Evolutionary conservation across 2,113 vertebrate species (phyloP).

Genomic region (Piprites chloris): DNA sequence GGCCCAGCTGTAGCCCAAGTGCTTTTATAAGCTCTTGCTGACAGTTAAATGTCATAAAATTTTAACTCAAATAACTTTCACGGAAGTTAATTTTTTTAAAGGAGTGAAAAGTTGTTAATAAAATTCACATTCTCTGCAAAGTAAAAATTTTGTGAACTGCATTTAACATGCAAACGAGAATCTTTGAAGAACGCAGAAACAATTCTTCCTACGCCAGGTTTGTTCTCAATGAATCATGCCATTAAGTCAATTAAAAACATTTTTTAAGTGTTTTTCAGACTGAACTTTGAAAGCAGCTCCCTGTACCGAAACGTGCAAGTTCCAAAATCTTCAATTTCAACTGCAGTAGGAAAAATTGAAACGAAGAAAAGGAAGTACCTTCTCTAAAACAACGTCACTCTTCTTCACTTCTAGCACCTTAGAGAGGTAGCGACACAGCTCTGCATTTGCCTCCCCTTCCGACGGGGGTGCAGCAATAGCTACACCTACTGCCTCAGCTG

Average conservation of each 20-base stretch:
- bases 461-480: constrained; percentile 88
- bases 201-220: background rate
- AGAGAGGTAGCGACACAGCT: constrained; percentile 86
- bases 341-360: background rate
- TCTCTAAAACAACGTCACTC: constrained; percentile 84
- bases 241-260: background rate
- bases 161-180: background rate
- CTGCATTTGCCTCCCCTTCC: constrained; percentile 90
- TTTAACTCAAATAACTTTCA: background rate
- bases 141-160: background rate
- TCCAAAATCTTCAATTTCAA: background rate
- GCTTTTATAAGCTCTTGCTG: background rate
- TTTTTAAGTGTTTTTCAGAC: background rate
- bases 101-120: background rate
- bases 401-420: constrained; percentile 86
- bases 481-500: constrained; percentile 80
- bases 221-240: background rate
- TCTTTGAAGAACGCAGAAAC: background rate
- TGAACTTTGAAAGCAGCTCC: background rate
- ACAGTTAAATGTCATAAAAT: background rate
- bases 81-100: background rate
- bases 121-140: background rate
- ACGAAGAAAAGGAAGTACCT: constrained; percentile 67
- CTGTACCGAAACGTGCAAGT: background rate
- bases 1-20: background rate